A percentile compares a stretch with the other conserved stretches of the same genome.
Conservation (phyloP, 2,797 vertebrate species). For the Malacoraja senta region DNA sequence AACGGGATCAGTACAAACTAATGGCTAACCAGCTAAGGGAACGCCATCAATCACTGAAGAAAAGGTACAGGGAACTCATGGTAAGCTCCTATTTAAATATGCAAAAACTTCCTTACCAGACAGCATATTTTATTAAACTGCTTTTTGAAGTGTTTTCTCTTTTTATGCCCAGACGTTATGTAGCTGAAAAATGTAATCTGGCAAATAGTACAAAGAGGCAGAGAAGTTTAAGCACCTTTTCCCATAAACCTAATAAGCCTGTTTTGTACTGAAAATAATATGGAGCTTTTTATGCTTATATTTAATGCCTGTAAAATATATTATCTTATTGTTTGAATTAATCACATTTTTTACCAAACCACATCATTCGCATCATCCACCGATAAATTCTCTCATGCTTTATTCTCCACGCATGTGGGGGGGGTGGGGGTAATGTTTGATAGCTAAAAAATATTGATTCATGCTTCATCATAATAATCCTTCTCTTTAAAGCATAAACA, state of each 20-base stretch:
- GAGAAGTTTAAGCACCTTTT: neutral
- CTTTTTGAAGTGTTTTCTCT: neutral
- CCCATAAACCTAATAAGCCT: neutral
- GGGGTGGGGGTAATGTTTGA: neutral
- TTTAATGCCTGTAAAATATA: neutral
- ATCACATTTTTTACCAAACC: neutral
- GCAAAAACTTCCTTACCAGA: neutral
- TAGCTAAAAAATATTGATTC: neutral
- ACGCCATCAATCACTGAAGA: slow-evolving; percentile 86
- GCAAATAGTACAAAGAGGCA: neutral
- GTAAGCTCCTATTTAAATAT: slow-evolving; percentile 59
- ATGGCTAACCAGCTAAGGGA: slow-evolving; percentile 97
- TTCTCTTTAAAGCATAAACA: neutral
- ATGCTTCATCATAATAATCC: neutral
- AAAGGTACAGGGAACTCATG: slow-evolving; percentile 88
- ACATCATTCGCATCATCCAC: neutral
- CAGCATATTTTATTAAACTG: neutral
- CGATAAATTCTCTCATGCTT: neutral
- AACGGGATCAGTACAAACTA: slow-evolving; percentile 91
- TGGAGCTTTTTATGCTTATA: neutral
- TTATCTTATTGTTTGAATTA: neutral
- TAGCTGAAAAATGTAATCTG: neutral
- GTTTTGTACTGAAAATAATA: neutral
- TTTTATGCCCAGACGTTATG: neutral
- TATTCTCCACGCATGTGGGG: neutral